These are phyloP conservation scores for Drosophila lacteicornis DNA, from an alignment of 1,140 invertebrate species.

Conservation along the genomic window DNA sequence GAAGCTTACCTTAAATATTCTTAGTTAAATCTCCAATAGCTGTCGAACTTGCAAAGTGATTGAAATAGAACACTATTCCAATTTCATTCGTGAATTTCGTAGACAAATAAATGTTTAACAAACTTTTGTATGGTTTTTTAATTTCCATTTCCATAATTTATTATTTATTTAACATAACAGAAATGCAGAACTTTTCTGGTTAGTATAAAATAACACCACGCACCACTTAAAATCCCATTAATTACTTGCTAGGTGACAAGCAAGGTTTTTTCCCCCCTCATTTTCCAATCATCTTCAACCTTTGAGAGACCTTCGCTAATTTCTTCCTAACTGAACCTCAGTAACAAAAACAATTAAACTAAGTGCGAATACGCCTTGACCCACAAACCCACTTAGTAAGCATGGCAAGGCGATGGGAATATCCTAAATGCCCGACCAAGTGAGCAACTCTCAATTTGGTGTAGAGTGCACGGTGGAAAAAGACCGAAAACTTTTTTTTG, in stretches of 20 bases:
- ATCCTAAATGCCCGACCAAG: constrained; percentile 33
- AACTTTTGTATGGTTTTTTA: no score
- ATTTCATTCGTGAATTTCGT: no score
- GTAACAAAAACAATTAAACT: constrained; percentile 23
- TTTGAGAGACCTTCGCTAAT: constrained; percentile 27
- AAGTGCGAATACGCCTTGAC: constrained; percentile 61
- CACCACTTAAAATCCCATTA: constrained; percentile 26
- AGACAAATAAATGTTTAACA: no score
- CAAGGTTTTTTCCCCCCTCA: constrained; percentile 10
- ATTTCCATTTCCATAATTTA: not conserved
- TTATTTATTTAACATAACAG: not conserved
- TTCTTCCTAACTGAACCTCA: constrained; percentile 8
- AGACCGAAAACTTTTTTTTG: constrained; percentile 49
- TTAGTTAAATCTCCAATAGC: no score
- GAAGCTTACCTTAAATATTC: no score
- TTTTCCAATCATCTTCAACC: constrained; percentile 27
- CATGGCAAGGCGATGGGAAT: constrained; percentile 17
- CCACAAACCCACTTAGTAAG: constrained; percentile 65
- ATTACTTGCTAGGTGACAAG: constrained; percentile 4
- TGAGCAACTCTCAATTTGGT: constrained; percentile 17
- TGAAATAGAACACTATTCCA: no score
- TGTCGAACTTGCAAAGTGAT: no score
- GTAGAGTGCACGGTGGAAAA: constrained; percentile 57
- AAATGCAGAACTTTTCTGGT: not conserved
- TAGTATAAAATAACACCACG: not conserved